Conservation (phyloP, 92 coral and sea anemone species). For the Phenganax subtilis region DNA sequence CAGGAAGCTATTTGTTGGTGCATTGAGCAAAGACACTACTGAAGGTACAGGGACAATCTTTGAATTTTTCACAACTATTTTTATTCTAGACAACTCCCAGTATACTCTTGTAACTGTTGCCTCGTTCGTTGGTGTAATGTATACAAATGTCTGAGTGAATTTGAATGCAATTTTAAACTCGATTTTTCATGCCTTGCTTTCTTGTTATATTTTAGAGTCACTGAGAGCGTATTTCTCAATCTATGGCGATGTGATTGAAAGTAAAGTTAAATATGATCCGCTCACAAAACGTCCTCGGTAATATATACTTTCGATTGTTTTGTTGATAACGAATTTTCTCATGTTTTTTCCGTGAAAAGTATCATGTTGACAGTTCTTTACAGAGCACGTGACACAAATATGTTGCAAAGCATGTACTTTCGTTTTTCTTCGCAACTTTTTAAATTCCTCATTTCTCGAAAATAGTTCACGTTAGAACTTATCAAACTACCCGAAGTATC, state of each 20-base stretch:
- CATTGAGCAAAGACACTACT: constrained; percentile 89
- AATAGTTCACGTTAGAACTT: neutral
- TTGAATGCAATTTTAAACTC: neutral
- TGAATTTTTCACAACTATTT: constrained; percentile 26
- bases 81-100: too few relatives aligned
- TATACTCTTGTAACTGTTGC: too few relatives aligned
- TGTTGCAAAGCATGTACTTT: neutral
- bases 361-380: constrained; percentile 5
- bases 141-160: too few relatives aligned
- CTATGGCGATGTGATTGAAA: constrained; percentile 90
- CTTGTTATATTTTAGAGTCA: constrained; percentile 56
- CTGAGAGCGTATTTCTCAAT: constrained; percentile 72
- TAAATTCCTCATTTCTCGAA: neutral
- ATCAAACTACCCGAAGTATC: neutral
- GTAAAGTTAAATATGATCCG: constrained; percentile 85
- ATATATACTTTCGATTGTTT: neutral
- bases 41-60: constrained; percentile 54
- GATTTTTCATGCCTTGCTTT: constrained; percentile 8
- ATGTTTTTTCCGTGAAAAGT: constrained; percentile 4
- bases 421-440: constrained; percentile 7
- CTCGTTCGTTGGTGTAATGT: too few relatives aligned
- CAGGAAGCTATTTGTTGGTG: constrained; percentile 99
- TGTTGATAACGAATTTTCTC: neutral
- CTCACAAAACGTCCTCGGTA: constrained; percentile 90
- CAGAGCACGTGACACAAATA: constrained; percentile 10